phyloP scores from a whole-genome alignment of 1,140 invertebrate genomes.

The Drosophila novamexicana region DNA sequence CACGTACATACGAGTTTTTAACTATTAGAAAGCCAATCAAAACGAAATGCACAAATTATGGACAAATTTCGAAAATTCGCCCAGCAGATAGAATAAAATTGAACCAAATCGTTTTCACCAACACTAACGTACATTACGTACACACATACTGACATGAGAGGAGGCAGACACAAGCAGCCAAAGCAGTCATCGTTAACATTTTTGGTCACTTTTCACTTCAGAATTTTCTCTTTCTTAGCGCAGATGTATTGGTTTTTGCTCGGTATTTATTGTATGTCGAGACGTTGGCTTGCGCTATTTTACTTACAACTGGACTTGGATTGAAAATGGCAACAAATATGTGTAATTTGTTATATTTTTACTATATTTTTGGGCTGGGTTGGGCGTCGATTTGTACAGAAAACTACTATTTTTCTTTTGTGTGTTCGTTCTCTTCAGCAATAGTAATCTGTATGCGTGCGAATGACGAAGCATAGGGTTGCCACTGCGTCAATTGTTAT shows the following conservation, averaged over 20 bases:
- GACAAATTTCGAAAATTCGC: slow-evolving; percentile 35
- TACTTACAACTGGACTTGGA: slow-evolving; percentile 65
- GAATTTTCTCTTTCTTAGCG: slow-evolving; percentile 74
- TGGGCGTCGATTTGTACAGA: slow-evolving; percentile 71
- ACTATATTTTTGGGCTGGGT: slow-evolving; percentile 64
- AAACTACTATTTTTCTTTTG: slow-evolving; percentile 78
- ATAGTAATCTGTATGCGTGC: slow-evolving; percentile 63
- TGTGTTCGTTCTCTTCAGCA: slow-evolving; percentile 67
- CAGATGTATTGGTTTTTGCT: slow-evolving; percentile 32
- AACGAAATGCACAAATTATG: slow-evolving; percentile 42
- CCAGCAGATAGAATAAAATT: slow-evolving; percentile 63
- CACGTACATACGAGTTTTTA: slow-evolving; percentile 26
- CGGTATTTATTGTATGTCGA: background rate
- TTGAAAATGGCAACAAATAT: slow-evolving; percentile 42
- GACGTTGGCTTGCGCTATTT: slow-evolving; percentile 19
- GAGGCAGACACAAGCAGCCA: slow-evolving; percentile 42
- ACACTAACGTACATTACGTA: slow-evolving; percentile 25
- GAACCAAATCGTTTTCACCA: slow-evolving; percentile 63
- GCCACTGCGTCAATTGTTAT: slow-evolving; percentile 43
- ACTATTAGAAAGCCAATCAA: slow-evolving; percentile 45
- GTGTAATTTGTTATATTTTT: slow-evolving; percentile 4
- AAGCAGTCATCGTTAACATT: slow-evolving; percentile 62
- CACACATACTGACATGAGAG: slow-evolving; percentile 40
- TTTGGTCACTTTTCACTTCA: slow-evolving; percentile 78
- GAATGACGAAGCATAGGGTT: slow-evolving; percentile 65